Evolutionary conservation across 2,797 vertebrate genomes (phyloP).

Genomic region (Yasuhikotakia modesta): DNA sequence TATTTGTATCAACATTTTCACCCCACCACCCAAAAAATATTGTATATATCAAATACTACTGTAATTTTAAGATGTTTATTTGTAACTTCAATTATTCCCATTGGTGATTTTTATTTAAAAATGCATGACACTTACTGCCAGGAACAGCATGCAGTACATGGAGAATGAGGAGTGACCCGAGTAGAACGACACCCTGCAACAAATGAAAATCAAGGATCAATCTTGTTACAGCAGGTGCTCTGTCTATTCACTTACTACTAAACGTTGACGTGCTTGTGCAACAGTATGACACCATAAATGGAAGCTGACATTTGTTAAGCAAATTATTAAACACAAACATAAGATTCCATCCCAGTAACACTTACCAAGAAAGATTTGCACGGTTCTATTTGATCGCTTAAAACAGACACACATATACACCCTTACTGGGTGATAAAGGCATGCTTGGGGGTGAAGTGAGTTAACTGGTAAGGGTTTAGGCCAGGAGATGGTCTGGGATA

Average conservation of each 20-base stretch:
- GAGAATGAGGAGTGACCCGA: constrained; percentile 98
- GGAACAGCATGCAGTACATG: constrained; percentile 98
- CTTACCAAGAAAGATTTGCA: neutral
- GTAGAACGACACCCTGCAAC: constrained; percentile 91
- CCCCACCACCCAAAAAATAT: neutral
- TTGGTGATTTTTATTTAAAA: neutral
- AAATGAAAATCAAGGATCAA: constrained; percentile 51
- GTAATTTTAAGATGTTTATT: neutral
- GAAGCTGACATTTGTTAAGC: constrained; percentile 26
- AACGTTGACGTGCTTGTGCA: constrained; percentile 16
- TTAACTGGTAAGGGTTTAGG: neutral
- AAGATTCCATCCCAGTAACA: no score
- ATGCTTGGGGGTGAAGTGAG: neutral
- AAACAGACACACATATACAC: constrained; percentile 6
- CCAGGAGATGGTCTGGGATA: constrained; percentile 1
- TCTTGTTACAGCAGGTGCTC: neutral
- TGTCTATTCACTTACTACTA: neutral
- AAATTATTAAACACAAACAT: constrained; percentile 24
- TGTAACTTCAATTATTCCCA: no score
- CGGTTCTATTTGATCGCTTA: constrained; percentile 14
- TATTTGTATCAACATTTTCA: neutral
- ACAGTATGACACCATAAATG: neutral
- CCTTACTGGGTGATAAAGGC: constrained; percentile 56
- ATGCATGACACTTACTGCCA: constrained; percentile 87
- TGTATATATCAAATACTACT: neutral